A percentile compares a stretch with the other conserved stretches of the same genome.
Conservation (phyloP, 2,797 vertebrate genomes). For the Rhabdomys pumilio region DNA sequence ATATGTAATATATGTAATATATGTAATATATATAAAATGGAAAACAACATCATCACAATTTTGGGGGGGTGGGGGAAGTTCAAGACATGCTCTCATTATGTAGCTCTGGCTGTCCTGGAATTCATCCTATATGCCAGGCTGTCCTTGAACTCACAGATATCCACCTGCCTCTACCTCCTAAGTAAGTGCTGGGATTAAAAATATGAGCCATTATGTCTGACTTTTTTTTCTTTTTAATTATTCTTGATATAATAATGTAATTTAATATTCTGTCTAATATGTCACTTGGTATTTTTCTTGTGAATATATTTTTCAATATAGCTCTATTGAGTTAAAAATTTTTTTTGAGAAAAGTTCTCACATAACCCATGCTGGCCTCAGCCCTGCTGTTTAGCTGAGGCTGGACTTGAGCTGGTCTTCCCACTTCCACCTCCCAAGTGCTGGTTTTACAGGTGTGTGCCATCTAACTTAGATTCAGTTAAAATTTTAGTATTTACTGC, state of each 20-base stretch:
- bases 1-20: neutral
- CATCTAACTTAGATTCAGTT: neutral
- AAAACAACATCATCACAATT: neutral
- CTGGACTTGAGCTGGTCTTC: neutral
- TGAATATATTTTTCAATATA: neutral
- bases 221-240: neutral
- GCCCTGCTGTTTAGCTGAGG: neutral
- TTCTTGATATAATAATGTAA: neutral
- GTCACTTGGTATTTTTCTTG: neutral
- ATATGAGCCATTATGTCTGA: neutral
- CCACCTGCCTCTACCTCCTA: neutral
- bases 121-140: neutral
- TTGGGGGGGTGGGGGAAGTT: neutral
- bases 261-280: conserved; percentile 39
- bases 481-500: neutral
- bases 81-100: neutral
- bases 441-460: neutral
- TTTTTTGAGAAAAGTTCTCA: neutral
- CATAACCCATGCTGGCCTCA: neutral
- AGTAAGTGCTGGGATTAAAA: neutral
- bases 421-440: neutral
- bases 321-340: neutral
- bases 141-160: neutral
- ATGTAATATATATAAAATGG: neutral
- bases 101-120: neutral